These are phyloP conservation scores for Ariolimax columbianus DNA, from an alignment of 2,888 invertebrate genomes.

Conservation along the genomic window DNA sequence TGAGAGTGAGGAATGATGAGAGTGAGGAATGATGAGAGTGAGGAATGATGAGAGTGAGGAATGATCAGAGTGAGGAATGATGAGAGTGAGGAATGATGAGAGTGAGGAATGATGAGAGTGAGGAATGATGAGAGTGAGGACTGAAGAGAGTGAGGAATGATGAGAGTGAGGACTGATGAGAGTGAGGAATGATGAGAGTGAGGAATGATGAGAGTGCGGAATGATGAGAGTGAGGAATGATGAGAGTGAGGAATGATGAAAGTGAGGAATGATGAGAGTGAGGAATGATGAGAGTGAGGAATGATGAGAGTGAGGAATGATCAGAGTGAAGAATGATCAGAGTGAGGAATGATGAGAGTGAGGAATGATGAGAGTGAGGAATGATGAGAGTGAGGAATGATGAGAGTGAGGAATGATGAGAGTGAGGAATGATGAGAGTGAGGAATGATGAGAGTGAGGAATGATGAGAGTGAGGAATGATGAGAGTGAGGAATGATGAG, in stretches of 20 bases:
- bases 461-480: too few species aligned
- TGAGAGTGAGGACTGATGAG: not conserved
- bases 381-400: not conserved
- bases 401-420: not conserved
- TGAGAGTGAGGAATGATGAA: not conserved
- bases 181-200: not conserved
- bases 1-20: not conserved
- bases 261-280: not conserved
- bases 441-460: too few species aligned
- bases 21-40: not conserved
- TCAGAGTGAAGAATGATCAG: too few species aligned
- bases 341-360: too few species aligned
- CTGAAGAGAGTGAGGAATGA: conserved; percentile 18
- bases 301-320: too few species aligned
- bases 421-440: not conserved
- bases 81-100: too few species aligned
- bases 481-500: too few species aligned
- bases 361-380: too few species aligned
- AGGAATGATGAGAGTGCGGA: not conserved
- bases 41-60: too few species aligned
- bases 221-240: not conserved
- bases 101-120: not conserved
- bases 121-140: not conserved
- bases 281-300: not conserved
- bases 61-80: too few species aligned